Conservation (phyloP, 2,113 vertebrate genomes). For the Nothocercus julius region DNA sequence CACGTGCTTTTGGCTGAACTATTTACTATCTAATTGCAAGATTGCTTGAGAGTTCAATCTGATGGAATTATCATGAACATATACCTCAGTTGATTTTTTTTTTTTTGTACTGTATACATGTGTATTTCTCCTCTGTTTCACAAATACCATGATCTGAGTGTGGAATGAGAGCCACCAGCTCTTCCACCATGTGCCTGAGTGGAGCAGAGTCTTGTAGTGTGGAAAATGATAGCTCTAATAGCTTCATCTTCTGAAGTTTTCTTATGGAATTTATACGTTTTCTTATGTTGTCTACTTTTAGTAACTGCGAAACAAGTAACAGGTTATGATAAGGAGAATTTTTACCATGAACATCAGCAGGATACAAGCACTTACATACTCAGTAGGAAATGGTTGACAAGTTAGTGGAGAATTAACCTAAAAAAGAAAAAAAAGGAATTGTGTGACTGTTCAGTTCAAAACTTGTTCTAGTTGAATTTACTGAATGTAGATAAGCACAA, state of each 20-base stretch:
- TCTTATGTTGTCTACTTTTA: neutral
- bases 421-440: neutral
- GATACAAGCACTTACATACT: neutral
- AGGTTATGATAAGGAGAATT: neutral
- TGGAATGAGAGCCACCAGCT: neutral
- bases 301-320: neutral
- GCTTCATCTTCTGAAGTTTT: neutral
- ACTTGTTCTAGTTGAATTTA: neutral
- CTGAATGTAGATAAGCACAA: neutral
- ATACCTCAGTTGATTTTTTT: neutral
- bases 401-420: neutral
- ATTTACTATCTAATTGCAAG: neutral
- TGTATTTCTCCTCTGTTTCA: neutral
- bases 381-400: neutral
- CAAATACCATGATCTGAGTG: accelerated
- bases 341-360: neutral
- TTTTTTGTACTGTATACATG: neutral
- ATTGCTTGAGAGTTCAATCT: neutral
- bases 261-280: neutral
- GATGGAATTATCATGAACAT: neutral
- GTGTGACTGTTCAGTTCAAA: neutral
- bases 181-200: accelerated
- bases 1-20: neutral
- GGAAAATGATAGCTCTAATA: neutral
- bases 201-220: neutral